These are phyloP conservation scores for Sceloporus undulatus DNA, from an alignment of 2,113 vertebrate species.

Conservation along the genomic window DNA sequence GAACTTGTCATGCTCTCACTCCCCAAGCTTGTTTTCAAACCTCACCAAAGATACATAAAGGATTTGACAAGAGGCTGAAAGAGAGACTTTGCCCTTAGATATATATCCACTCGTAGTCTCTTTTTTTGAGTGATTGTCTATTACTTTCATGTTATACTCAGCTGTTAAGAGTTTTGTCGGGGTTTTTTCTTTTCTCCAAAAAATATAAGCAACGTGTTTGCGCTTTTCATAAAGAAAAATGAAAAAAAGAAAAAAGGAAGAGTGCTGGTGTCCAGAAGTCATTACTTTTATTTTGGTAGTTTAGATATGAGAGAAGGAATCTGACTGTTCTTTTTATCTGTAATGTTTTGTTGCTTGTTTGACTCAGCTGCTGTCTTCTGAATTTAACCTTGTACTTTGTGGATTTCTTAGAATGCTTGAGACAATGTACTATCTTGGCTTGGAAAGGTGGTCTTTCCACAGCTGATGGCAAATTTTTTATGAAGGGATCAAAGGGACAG, in stretches of 20 bases:
- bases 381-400: neutral
- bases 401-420: neutral
- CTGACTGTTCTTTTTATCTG: neutral
- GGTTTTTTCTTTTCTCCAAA: neutral
- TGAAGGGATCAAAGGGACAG: neutral
- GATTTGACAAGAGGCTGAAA: constrained; percentile 16
- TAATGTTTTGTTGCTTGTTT: neutral
- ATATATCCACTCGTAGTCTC: neutral
- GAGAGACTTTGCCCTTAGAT: constrained; percentile 4
- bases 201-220: neutral
- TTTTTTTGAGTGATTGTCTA: neutral
- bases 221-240: neutral
- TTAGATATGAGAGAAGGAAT: neutral
- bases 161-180: neutral
- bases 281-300: neutral
- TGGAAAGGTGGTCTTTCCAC: neutral
- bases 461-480: neutral
- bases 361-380: too few species aligned
- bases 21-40: neutral
- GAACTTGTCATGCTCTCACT: constrained; percentile 11
- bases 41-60: constrained; percentile 1
- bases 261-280: too few species aligned
- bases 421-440: neutral
- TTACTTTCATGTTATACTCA: neutral
- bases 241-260: neutral